Conservation (phyloP, 37 sponge, comb jelly and placozoan genomes). For the Cliona cf. orientalis region DNA sequence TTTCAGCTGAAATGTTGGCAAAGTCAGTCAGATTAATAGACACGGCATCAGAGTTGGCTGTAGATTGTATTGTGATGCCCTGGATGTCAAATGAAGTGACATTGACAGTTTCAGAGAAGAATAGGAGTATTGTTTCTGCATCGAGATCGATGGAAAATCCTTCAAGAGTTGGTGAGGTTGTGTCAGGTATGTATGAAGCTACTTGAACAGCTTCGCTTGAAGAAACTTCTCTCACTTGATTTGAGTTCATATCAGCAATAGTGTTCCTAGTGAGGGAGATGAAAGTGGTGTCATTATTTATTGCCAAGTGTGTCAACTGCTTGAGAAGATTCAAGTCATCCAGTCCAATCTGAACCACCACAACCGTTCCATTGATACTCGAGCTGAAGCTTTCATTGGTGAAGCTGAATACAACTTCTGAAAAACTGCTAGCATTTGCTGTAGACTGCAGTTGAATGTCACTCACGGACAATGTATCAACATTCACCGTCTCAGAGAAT, state of each 20-base stretch:
- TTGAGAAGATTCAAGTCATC: constrained; percentile 82
- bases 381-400: constrained; percentile 33
- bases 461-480: constrained; percentile 53
- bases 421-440: constrained; percentile 26
- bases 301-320: constrained; percentile 43
- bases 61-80: constrained; percentile 48
- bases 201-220: constrained; percentile 30
- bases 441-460: constrained; percentile 59
- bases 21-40: constrained; percentile 22
- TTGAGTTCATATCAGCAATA: constrained; percentile 76
- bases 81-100: constrained; percentile 37
- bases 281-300: constrained; percentile 50
- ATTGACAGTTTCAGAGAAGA: constrained; percentile 91
- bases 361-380: constrained; percentile 58
- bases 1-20: constrained; percentile 20
- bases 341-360: constrained; percentile 42
- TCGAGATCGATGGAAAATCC: constrained; percentile 72
- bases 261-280: constrained; percentile 53
- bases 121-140: constrained; percentile 47
- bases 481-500: constrained; percentile 88
- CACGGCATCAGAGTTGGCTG: not conserved
- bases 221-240: constrained; percentile 26
- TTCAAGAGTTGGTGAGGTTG: constrained; percentile 55
- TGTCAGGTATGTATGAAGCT: constrained; percentile 54
- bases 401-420: constrained; percentile 17